These are phyloP conservation scores for Anabacerthia variegaticeps DNA, from an alignment of 2,797 vertebrate species.

Conservation along the genomic window DNA sequence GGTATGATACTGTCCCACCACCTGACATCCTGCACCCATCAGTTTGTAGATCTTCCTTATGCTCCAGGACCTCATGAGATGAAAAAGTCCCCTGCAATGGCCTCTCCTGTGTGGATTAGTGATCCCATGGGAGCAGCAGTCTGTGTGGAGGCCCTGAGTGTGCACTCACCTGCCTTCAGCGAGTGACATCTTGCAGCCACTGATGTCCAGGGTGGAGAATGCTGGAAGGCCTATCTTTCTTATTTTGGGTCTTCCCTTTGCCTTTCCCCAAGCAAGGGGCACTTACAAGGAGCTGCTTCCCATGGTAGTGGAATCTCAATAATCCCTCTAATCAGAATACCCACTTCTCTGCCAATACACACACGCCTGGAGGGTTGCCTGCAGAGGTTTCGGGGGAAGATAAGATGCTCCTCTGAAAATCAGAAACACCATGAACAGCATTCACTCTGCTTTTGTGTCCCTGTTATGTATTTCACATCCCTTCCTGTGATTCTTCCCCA, in stretches of 20 bases:
- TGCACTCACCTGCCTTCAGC: background rate
- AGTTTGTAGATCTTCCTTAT: background rate
- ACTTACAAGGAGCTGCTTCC: background rate
- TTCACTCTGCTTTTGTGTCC: background rate
- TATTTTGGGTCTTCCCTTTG: background rate
- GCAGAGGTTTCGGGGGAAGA: background rate
- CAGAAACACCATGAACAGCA: background rate
- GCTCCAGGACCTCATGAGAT: background rate
- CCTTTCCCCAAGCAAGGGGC: background rate
- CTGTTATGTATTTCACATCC: background rate
- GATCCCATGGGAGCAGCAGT: background rate
- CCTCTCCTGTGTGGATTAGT: background rate
- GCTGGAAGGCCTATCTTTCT: background rate
- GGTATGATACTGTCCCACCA: background rate
- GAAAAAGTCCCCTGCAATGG: background rate
- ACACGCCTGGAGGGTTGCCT: background rate
- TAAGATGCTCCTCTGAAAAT: background rate
- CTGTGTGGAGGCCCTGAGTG: background rate
- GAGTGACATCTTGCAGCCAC: accelerated
- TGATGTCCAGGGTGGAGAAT: background rate
- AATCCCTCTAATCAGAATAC: background rate
- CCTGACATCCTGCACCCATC: background rate
- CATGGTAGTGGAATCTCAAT: background rate
- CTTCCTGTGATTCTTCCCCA: background rate
- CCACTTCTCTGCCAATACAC: background rate